Evolutionary conservation across 2,797 vertebrate genomes (phyloP).

Genomic region (Alcedo atthis): DNA sequence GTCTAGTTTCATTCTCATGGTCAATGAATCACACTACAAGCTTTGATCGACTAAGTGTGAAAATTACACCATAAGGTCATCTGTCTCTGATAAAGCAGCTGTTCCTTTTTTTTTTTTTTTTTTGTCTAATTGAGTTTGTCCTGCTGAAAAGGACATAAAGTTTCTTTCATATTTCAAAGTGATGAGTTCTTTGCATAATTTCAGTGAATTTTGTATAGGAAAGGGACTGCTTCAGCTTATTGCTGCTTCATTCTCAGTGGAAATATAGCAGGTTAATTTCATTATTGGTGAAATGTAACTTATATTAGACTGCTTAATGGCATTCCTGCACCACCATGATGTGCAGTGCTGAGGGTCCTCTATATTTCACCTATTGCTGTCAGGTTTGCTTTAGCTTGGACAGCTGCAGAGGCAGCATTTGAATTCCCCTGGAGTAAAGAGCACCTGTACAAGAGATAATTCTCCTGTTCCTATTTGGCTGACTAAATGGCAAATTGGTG

Average conservation of each 20-base stretch:
- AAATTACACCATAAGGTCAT: constrained; percentile 60
- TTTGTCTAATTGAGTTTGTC: constrained; percentile 63
- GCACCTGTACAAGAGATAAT: background rate
- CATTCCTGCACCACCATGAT: background rate
- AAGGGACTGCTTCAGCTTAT: background rate
- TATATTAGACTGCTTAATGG: background rate
- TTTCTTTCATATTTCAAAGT: constrained; percentile 58
- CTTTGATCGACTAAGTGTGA: constrained; percentile 65
- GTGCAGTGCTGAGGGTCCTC: background rate
- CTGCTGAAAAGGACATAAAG: constrained; percentile 39
- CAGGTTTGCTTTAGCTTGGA: background rate
- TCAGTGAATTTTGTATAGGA: background rate
- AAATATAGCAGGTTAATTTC: constrained; percentile 6
- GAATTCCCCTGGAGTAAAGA: background rate
- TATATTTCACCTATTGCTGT: background rate
- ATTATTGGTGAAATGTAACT: background rate
- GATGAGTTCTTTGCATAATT: constrained; percentile 37
- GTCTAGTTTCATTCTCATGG: constrained; percentile 53
- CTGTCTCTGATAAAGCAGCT: constrained; percentile 62
- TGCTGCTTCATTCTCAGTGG: constrained; percentile 20
- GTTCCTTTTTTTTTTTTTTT: constrained; percentile 53
- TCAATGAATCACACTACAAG: constrained; percentile 59
- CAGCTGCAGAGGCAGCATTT: background rate
- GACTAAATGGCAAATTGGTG: background rate
- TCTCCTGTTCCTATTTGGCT: background rate